Evolutionary conservation across 1,140 invertebrate species (phyloP).

Genomic region (Bombus superbus): DNA sequence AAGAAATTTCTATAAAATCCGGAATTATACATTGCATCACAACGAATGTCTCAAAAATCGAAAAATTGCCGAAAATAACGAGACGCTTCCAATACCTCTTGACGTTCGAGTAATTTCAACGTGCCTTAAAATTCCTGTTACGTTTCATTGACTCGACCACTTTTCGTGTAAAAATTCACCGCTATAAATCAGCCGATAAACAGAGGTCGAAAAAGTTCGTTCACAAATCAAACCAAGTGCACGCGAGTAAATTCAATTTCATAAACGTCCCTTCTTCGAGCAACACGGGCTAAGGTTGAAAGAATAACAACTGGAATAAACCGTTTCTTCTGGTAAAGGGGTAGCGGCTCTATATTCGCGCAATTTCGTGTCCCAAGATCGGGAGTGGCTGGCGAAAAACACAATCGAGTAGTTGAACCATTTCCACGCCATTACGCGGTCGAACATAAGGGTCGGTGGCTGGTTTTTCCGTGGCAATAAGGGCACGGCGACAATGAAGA

Average conservation of each 20-base stretch:
- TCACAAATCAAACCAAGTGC: background rate
- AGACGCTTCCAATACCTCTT: background rate
- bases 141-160: background rate
- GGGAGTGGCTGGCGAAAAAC: background rate
- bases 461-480: slow-evolving; percentile 27
- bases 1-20: no score
- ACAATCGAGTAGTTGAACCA: background rate
- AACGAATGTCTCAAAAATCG: no score
- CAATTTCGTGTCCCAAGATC: slow-evolving; percentile 3
- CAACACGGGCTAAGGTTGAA: background rate
- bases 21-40: rapidly evolving
- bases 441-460: background rate
- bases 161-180: background rate
- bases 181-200: background rate
- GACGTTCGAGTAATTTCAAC: background rate
- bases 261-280: background rate
- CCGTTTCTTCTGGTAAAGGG: slow-evolving; percentile 2
- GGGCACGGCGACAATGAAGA: slow-evolving; percentile 30
- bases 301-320: background rate
- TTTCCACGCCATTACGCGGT: slow-evolving; percentile 24
- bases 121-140: no score
- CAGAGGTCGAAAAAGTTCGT: background rate
- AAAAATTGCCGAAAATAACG: no score
- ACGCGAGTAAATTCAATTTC: slow-evolving; percentile 1
- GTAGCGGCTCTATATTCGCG: background rate